These are phyloP conservation scores for Dendronephthya gigantea DNA, from an alignment of 64 coral and sea anemone genomes.

Conservation along the genomic window DNA sequence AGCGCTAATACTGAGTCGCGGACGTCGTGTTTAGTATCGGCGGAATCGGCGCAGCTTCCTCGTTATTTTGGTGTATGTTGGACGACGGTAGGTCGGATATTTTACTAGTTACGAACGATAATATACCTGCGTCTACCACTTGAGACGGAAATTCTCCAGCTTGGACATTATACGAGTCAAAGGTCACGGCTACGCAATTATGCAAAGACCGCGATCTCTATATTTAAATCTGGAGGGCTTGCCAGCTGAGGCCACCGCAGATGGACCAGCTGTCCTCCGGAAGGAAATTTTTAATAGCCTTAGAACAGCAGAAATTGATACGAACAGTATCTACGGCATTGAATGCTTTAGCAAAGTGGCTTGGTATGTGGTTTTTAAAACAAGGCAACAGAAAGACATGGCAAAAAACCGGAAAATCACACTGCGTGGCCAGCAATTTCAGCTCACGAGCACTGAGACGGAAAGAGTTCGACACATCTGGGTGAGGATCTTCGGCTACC, in stretches of 20 bases:
- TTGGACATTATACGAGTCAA: too few species aligned
- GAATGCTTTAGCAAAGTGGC: background rate
- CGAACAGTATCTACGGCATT: background rate
- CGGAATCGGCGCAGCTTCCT: too few species aligned
- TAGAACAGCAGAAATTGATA: background rate
- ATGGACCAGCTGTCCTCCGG: background rate
- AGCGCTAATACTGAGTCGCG: too few species aligned
- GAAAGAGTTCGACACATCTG: background rate
- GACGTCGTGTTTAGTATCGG: too few species aligned
- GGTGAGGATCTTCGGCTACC: background rate
- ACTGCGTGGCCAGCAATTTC: background rate
- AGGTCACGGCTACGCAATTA: too few species aligned
- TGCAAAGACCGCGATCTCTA: background rate
- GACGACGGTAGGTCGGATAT: too few species aligned
- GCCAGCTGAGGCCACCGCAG: background rate
- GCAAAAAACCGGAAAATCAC: background rate
- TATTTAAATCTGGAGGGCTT: background rate
- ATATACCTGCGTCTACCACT: too few species aligned
- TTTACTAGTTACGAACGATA: too few species aligned
- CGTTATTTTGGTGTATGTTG: too few species aligned
- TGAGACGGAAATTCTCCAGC: too few species aligned
- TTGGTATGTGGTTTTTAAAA: background rate
- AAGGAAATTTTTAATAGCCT: background rate
- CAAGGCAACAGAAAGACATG: background rate
- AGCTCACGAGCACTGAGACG: background rate